Evolutionary conservation across 2,113 vertebrate species (phyloP), one percentile per base, ranked within the genome.

Genomic region (Silurus meridionalis): DNA sequence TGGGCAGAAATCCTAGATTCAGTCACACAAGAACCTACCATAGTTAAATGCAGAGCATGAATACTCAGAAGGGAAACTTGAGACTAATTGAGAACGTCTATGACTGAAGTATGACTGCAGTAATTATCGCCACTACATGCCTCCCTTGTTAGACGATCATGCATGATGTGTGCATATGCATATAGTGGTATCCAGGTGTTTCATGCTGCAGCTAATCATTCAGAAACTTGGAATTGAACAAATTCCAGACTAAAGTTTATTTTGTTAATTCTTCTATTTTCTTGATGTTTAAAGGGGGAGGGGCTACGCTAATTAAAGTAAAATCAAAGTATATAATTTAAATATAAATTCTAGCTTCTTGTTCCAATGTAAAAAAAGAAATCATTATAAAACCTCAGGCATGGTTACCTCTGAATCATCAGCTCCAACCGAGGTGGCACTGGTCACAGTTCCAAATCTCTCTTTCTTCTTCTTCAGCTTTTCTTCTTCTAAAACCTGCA

Each of bases 381-480:
- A 37, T 37, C 37, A 37, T 37, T 37, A 37, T 11, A 1, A 15
- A 61, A 17, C 17, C 28, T 63, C 17, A 19, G 21, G 17, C 2
- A 1, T 15, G 14, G 13, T 2, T 83, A 89, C 96, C 96, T 96
- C 95, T 84, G 93, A 88, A 90, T 96, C 95, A 17, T 95, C 95
- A 3, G 79, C 74, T 89, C 92, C 94, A 1, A 83, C 87, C 64
- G 93, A 91, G 15, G 95, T 93, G 0, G 96, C 95, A 88, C 92
- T 94, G 23, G 95, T 96, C 25, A 97, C 93, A 78, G 96, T 97
- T 58, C 95, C 96, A 89, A 96, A 97, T 67, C 96, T 88, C n/a
- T 96, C 95, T 95, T 96, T 96, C 84, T 94, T 94, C 91, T 96
- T 97, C 93, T 97, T 96, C 89, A 97, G 93, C 53, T 97, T 97